Evolutionary conservation across 2,888 invertebrate genomes (phyloP).

Genomic region (Hecatera dysodea): DNA sequence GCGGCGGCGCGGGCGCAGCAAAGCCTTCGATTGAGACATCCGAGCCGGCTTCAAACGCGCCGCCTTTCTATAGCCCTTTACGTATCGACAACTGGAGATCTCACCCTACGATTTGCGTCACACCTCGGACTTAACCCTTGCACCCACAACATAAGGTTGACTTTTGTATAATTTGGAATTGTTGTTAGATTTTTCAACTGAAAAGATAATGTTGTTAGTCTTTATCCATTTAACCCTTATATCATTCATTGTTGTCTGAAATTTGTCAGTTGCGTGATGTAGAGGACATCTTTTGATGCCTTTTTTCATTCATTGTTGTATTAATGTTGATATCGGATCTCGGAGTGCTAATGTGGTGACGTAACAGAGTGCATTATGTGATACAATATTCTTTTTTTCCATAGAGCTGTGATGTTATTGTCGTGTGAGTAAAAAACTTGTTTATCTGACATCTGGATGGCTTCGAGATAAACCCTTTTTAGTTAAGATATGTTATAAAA

Average conservation of each 20-base stretch:
- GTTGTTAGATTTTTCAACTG: constrained; percentile 39
- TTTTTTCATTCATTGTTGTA: constrained; percentile 75
- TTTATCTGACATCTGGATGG: constrained; percentile 65
- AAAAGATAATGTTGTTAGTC: constrained; percentile 68
- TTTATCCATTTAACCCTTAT: constrained; percentile 87
- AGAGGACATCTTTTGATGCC: constrained; percentile 76
- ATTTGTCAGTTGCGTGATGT: constrained; percentile 89
- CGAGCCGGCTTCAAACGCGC: constrained; percentile 87
- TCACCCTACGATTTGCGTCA: constrained; percentile 66
- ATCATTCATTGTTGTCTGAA: constrained; percentile 87
- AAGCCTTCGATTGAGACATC: constrained; percentile 89
- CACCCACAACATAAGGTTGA: constrained; percentile 54
- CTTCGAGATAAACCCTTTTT: constrained; percentile 64
- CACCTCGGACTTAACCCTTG: constrained; percentile 51
- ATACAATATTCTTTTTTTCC: constrained; percentile 65
- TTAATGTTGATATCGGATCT: constrained; percentile 82
- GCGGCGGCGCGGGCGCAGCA: constrained; percentile 77
- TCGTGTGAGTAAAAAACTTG: constrained; percentile 60
- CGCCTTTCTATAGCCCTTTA: constrained; percentile 86
- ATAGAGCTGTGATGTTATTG: constrained; percentile 55
- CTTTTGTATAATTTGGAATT: constrained; percentile 50
- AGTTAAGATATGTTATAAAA: constrained; percentile 51
- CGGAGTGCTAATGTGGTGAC: constrained; percentile 78
- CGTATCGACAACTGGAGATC: constrained; percentile 74
- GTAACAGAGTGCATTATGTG: constrained; percentile 69